These are phyloP conservation scores for Neodon shergylaensis DNA, from an alignment of 2,113 vertebrate species.

Conservation along the genomic window DNA sequence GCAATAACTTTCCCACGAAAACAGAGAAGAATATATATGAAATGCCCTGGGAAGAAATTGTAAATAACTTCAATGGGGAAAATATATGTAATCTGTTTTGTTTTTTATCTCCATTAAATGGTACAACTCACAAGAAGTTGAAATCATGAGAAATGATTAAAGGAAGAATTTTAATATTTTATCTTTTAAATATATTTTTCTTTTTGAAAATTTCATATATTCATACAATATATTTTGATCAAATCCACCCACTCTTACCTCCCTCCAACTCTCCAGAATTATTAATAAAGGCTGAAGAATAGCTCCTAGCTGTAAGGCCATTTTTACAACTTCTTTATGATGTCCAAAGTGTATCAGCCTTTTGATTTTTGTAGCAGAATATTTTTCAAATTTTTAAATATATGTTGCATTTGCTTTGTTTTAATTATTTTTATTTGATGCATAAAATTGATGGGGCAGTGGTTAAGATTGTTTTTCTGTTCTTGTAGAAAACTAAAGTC, in stretches of 20 bases:
- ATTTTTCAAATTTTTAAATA: background rate
- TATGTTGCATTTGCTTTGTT: background rate
- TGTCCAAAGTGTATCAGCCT: background rate
- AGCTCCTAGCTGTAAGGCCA: background rate
- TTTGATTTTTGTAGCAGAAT: background rate
- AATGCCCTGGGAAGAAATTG: background rate
- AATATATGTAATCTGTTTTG: background rate
- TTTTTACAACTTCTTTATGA: background rate
- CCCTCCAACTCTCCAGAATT: background rate
- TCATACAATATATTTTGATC: background rate
- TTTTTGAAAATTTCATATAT: background rate
- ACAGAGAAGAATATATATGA: background rate
- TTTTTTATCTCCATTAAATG: background rate
- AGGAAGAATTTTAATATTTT: background rate
- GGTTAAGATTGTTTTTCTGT: background rate
- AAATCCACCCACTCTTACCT: background rate
- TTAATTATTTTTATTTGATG: background rate
- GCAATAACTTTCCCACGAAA: background rate
- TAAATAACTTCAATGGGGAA: constrained; percentile 14
- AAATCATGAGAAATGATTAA: constrained; percentile 3
- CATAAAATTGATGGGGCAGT: background rate
- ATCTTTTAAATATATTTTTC: background rate
- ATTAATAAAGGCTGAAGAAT: background rate
- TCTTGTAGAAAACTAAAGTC: background rate
- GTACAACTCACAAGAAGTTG: background rate